Percentiles rank a stretch among this genome's conserved stretches.
phyloP scores from a whole-genome alignment of 30 jellyfish, hydroid and myxozoan genomes.

The Cassiopea andromeda region DNA sequence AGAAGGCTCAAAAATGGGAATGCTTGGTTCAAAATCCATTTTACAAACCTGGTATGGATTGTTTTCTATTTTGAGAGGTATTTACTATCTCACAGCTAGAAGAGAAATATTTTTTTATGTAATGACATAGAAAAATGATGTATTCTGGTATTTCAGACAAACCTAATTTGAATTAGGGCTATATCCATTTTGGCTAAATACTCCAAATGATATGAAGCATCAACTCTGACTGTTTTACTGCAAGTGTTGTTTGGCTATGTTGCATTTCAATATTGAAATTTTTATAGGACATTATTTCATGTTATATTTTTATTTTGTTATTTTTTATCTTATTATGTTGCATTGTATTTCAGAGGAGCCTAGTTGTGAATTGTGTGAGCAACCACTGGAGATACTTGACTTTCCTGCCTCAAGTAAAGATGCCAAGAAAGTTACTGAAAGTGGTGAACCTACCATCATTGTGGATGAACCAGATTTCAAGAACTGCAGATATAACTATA shows the following conservation, averaged over 20 bases:
- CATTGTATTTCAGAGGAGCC: slow-evolving; percentile 27
- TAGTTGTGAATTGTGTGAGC: slow-evolving; percentile 66
- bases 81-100: background rate
- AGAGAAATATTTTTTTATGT: too few species aligned
- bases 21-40: slow-evolving; percentile 64
- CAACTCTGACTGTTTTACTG: too few species aligned
- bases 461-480: slow-evolving; percentile 32
- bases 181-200: too few species aligned
- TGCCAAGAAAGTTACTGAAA: slow-evolving; percentile 27
- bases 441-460: slow-evolving; percentile 62
- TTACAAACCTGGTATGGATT: slow-evolving; percentile 40
- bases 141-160: too few species aligned
- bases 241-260: too few species aligned
- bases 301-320: background rate
- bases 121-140: too few species aligned
- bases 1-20: slow-evolving; percentile 62
- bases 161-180: too few species aligned
- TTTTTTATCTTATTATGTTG: background rate
- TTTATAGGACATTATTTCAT: too few species aligned
- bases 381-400: slow-evolving; percentile 28
- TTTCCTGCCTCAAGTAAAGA: slow-evolving; percentile 51
- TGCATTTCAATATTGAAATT: too few species aligned
- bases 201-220: too few species aligned
- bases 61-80: background rate
- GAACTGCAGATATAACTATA: slow-evolving; percentile 29